Base-by-base conservation (phyloP, 2,888 invertebrate species). In the Cerceris ruficornis region DNA sequence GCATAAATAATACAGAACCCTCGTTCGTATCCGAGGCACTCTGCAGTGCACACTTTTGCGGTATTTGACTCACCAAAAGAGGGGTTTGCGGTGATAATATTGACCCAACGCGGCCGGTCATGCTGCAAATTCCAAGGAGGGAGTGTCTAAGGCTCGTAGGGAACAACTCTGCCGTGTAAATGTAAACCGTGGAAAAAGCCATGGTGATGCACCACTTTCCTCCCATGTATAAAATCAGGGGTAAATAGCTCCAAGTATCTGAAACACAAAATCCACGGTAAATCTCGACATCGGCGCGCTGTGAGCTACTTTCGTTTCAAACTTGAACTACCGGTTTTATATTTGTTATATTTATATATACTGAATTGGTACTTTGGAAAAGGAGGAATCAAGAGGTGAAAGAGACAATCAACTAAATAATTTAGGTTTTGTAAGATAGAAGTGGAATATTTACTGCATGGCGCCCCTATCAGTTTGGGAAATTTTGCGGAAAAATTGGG, bases 51-150 rank as follows among this genome's bases (percentile, higher is more conserved):
- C 69, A 77, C 61, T 58, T 59, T 73, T 52, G 69, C 43, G 67
- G 65, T n/a, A 64, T 7, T 17, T 11, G 43, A 88, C 93, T 87
- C 88, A 95, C 95, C 92, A 96, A 90, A 50, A 96, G 92, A 14
- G 95, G 95, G 11, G 95, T 95, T 91, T 95, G 96, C 50, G 96
- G 96, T 42, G 96, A 95, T 67, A 95, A 90, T 89, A 95, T 94
- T 14, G 95, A 95, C 13, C 96, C 96, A 73, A 95, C 83, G 13
- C 96, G 93, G 57, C 96, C 96, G 82, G 95, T 93, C 93, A 95
- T 95, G 61, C 95, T 95, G 91, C 95, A 95, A 62, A 95, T 93
- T 6, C 95, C 95, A 61, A 96, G 93, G 82, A 95, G 93, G 15
- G 95, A 95, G 87, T 95, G 95, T 69, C 96, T 94, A 66, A 94